These are phyloP conservation scores for Macropis europaea DNA, from an alignment of 2,888 invertebrate species.

Conservation along the genomic window DNA sequence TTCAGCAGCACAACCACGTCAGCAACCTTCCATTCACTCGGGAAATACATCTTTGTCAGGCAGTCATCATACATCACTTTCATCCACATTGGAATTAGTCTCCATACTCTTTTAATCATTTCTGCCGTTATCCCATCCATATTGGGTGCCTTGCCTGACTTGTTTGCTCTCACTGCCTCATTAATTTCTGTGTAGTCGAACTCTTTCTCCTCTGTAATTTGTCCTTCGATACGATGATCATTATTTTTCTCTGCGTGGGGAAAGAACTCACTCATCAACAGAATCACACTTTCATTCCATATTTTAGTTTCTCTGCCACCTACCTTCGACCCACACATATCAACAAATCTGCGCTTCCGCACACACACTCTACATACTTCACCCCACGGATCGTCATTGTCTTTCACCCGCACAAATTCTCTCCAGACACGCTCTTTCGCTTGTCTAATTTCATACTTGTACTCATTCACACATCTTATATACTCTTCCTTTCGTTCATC, in stretches of 20 bases:
- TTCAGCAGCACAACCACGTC: not conserved
- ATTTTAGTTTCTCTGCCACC: not conserved
- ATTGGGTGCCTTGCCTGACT: too few species aligned
- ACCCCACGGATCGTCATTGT: constrained; percentile 4
- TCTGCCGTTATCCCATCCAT: too few species aligned
- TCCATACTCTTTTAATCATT: not conserved
- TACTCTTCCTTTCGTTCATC: too few species aligned
- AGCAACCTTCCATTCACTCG: constrained; percentile 2
- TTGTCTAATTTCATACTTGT: too few species aligned
- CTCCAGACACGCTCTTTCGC: too few species aligned
- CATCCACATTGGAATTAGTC: not conserved
- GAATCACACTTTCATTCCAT: constrained; percentile 7
- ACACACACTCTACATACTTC: constrained; percentile 5
- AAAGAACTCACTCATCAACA: not conserved
- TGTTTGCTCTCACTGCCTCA: too few species aligned
- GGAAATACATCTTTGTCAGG: not conserved
- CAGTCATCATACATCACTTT: constrained; percentile 2
- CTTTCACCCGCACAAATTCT: not conserved
- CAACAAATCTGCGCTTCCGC: not conserved
- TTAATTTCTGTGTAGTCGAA: too few species aligned
- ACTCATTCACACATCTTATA: too few species aligned
- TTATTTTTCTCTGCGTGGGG: too few species aligned
- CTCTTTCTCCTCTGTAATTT: too few species aligned
- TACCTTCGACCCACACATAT: not conserved
- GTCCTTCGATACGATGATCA: too few species aligned